Base-by-base conservation (phyloP, 2,888 invertebrate genomes). In the Thymelicus acteon region DNA sequence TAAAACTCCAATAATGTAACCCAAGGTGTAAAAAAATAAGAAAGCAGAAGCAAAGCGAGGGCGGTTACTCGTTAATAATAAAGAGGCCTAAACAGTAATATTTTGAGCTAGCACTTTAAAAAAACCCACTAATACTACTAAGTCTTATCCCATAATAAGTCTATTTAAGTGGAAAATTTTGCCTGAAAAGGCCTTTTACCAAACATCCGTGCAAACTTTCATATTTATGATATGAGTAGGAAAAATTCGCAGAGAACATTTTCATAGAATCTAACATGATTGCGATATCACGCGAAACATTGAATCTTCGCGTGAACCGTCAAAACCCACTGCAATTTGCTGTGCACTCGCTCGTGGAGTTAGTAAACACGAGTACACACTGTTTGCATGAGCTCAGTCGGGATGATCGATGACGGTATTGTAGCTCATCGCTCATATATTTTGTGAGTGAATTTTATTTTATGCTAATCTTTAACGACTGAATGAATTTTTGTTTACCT, bases 261-360 rank as follows among this genome's bases (percentile, higher is more conserved):
- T 40, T 58, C 31, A 31, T 57, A 24, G 0, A 39, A n/a, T n/a
- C n/a, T n/a, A n/a, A n/a, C 10, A n/a, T 47, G 57, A 44, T 65
- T 67, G 48, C 49, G 40, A 60, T 47, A 61, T 61, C 47, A 61
- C 61, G 61, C 44, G 67, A 52, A 54, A 61, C 67, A 54, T 68
- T 66, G 66, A 58, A 61, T 68, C 52, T 61, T 67, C 19, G 19
- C 60, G 57, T 66, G 31, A 37, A 48, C 37, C 66, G 57, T 61
- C 57, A 54, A 58, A 48, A 47, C 62, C 70, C 63, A 63, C 63
- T 66, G 67, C 68, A 72, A 73, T 76, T 75, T 75, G 73, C 74
- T 60, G 74, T 74, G 72, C 70, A 54, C 65, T 72, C 69, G 71
- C 67, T 72, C 71, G 74, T 73, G 54, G 69, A 60, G 67, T 60